Percentiles rank a stretch among this genome's conserved stretches.
phyloP scores from a whole-genome alignment of 2,888 invertebrate genomes.

The Leucania comma region DNA sequence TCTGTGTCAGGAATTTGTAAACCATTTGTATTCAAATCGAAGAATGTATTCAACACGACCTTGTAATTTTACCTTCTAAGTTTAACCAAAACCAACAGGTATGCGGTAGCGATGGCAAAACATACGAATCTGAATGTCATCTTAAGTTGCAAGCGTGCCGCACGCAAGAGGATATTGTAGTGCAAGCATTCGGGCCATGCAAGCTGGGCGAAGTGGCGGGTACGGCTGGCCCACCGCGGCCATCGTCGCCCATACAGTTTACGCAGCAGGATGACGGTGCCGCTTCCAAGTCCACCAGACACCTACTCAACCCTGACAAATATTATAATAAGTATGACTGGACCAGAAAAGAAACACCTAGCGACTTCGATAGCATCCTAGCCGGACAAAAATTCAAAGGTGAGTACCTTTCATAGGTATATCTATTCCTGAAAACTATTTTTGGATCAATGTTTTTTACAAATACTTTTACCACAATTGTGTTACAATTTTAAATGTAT shows the following conservation, averaged over 20 bases:
- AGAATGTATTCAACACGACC: constrained; percentile 31
- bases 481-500: background rate
- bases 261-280: constrained; percentile 95
- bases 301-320: constrained; percentile 93
- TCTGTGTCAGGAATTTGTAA: constrained; percentile 33
- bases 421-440: background rate
- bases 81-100: constrained; percentile 83
- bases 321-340: constrained; percentile 92
- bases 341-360: constrained; percentile 89
- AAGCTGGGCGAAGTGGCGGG: constrained; percentile 93
- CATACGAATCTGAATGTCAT: constrained; percentile 96
- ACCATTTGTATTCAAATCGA: constrained; percentile 46
- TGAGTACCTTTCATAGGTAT: constrained; percentile 64
- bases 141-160: constrained; percentile 95
- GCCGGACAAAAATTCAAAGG: constrained; percentile 87
- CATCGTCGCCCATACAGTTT: constrained; percentile 95
- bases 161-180: constrained; percentile 94
- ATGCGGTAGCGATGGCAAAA: constrained; percentile 95
- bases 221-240: constrained; percentile 94
- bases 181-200: constrained; percentile 94
- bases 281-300: constrained; percentile 95
- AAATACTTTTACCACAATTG: background rate
- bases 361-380: constrained; percentile 84
- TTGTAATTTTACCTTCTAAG: constrained; percentile 45
- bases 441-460: background rate